These are phyloP conservation scores for Temnothorax rugatulus DNA, from an alignment of 2,888 invertebrate species.

Conservation along the genomic window DNA sequence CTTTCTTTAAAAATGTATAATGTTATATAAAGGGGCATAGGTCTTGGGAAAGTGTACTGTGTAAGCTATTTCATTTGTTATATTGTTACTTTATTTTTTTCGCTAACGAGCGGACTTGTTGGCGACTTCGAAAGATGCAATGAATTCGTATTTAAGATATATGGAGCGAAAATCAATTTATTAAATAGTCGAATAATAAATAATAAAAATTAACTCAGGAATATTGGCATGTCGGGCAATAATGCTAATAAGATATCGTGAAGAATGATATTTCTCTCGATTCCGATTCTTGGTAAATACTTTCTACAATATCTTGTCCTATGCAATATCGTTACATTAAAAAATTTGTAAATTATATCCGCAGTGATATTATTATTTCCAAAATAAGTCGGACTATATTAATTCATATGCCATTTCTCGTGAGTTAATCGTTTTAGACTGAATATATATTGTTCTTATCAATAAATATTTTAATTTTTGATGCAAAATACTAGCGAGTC, in stretches of 20 bases:
- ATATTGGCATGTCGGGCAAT: neutral
- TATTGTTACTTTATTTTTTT: conserved; percentile 9
- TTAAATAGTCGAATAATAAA: conserved; percentile 41
- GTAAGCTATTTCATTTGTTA: neutral
- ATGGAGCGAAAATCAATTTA: neutral
- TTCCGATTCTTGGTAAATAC: neutral
- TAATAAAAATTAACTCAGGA: conserved; percentile 31
- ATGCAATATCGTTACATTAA: neutral
- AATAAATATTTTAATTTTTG: conserved; percentile 67
- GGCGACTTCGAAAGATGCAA: neutral
- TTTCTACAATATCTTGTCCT: neutral
- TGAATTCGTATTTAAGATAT: neutral
- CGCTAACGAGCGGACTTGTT: neutral
- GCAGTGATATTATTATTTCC: neutral
- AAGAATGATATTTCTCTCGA: neutral
- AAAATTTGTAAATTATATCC: neutral
- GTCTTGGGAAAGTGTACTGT: neutral
- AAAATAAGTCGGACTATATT: neutral
- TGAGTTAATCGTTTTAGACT: conserved; percentile 70
- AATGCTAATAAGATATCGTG: neutral
- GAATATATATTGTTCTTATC: conserved; percentile 65
- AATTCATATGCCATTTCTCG: neutral
- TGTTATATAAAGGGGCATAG: neutral
- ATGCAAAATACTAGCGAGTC: conserved; percentile 19
- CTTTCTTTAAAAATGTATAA: neutral